Percentiles rank a stretch among this genome's conserved stretches.
phyloP scores from a whole-genome alignment of 2,113 vertebrate genomes.

The Pterocles gutturalis region DNA sequence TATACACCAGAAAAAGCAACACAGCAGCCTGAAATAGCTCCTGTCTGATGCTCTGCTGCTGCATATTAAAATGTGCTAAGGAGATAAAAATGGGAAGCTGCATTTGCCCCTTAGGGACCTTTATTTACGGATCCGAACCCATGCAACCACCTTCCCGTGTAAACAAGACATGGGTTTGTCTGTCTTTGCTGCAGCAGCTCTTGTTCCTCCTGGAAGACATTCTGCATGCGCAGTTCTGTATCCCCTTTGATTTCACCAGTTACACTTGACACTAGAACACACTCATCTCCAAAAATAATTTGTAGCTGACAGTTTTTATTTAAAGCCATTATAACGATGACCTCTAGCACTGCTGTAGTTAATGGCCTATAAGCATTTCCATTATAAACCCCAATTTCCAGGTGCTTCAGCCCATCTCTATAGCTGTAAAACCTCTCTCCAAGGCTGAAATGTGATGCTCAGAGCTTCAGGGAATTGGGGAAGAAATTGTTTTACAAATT shows the following conservation, averaged over 20 bases:
- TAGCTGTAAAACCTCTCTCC: conserved; percentile 44
- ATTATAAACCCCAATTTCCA: conserved; percentile 57
- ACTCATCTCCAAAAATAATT: conserved; percentile 59
- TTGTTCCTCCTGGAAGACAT: background rate
- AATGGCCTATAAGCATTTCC: conserved; percentile 65
- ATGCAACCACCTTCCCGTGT: background rate
- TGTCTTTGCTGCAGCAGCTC: background rate
- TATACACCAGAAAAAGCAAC: background rate
- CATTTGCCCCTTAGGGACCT: background rate
- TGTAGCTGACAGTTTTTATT: conserved; percentile 60
- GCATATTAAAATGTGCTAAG: background rate
- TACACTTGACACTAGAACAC: conserved; percentile 27
- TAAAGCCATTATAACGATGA: conserved; percentile 45
- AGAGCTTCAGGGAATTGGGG: conserved; percentile 20
- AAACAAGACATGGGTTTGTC: background rate
- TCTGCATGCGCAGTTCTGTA: conserved; percentile 7
- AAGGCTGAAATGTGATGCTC: conserved; percentile 10
- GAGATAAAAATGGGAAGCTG: conserved; percentile 40
- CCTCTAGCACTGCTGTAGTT: conserved; percentile 50
- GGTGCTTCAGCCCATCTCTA: conserved; percentile 46
- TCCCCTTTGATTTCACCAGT: conserved; percentile 36
- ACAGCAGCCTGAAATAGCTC: conserved; percentile 31
- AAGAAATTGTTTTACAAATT: conserved; percentile 42
- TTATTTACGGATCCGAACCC: background rate
- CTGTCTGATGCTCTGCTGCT: conserved; percentile 37